phyloP scores from a whole-genome alignment of 2,113 vertebrate genomes.

The Tauraco erythrolophus region DNA sequence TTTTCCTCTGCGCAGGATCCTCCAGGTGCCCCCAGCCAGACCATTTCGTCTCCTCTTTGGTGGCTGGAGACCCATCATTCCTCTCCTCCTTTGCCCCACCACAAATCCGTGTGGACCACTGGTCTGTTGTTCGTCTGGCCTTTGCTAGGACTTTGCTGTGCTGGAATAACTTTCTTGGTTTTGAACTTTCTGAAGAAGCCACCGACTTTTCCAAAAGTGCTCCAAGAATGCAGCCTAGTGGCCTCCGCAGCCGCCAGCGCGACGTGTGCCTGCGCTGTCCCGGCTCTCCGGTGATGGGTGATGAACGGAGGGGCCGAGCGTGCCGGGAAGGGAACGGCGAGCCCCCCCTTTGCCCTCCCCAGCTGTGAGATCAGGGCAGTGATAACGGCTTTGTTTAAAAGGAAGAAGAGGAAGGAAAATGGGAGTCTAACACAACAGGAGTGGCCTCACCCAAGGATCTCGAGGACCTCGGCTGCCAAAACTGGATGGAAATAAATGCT shows the following conservation, averaged over 20 bases:
- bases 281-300: neutral
- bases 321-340: neutral
- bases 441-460: conserved; percentile 30
- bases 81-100: neutral
- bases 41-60: neutral
- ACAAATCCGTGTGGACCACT: fast-evolving
- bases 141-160: neutral
- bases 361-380: conserved; percentile 7
- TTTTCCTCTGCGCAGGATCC: neutral
- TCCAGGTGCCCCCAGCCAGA: neutral
- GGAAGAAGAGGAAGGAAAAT: conserved; percentile 65
- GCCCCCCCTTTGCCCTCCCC: neutral
- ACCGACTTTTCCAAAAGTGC: neutral
- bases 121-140: neutral
- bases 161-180: neutral
- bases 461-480: neutral
- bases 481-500: conserved; percentile 22
- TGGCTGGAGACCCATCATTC: neutral
- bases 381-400: conserved; percentile 61
- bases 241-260: neutral
- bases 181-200: neutral
- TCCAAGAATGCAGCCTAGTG: conserved; percentile 10
- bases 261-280: neutral
- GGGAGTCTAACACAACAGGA: conserved; percentile 39
- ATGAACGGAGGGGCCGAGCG: fast-evolving